Evolutionary conservation across 1,140 invertebrate species (phyloP), one percentile per base, ranked within the genome.

Genomic region (Pachypsylla venusta): DNA sequence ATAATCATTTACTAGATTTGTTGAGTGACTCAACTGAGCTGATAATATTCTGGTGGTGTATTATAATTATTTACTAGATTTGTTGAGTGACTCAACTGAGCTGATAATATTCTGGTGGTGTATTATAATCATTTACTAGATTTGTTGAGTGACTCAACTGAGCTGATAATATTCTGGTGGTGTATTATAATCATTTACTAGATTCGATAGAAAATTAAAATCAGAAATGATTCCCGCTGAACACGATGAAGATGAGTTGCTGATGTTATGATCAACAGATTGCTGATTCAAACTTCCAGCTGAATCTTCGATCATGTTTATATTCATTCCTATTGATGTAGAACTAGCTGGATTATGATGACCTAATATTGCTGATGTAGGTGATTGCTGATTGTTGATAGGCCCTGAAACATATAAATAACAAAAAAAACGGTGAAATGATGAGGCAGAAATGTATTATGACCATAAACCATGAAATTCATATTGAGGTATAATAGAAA

Each of bases 121-220:
- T n/a, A 48, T n/a, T 48, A 69, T 91, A 92, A 67, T 92, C 89
- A 71, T 89, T 91, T 56, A 88, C 87, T 64, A 93, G 75, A 68
- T 89, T 92, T 67, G 86, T n/a, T n/a, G n/a, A n/a, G n/a, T 48
- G n/a, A 48, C 66, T 76, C 71, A 76, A 67, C 81, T 83, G 73
- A 89, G 83, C 71, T 87, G 85, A 73, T 92, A 92, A 70, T 93
- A 93, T 70, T 93, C 89, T 0, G 88, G 89, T 1, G 85, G 87
- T n/a, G 42, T n/a, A 48, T n/a, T 48, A 69, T 91, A 92, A 67
- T 92, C 89, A 71, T 89, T 91, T 56, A 88, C 87, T 64, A 93
- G 75, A 68, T 89, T 92, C 67, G 86, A 89, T 39, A 93, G 77
- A 67, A 93, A 93, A 70, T 92, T 91, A 70, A 93, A 92, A 68